These are phyloP conservation scores for Stichodactyla mertensii DNA, from an alignment of 64 coral and sea anemone genomes.

Conservation along the genomic window DNA sequence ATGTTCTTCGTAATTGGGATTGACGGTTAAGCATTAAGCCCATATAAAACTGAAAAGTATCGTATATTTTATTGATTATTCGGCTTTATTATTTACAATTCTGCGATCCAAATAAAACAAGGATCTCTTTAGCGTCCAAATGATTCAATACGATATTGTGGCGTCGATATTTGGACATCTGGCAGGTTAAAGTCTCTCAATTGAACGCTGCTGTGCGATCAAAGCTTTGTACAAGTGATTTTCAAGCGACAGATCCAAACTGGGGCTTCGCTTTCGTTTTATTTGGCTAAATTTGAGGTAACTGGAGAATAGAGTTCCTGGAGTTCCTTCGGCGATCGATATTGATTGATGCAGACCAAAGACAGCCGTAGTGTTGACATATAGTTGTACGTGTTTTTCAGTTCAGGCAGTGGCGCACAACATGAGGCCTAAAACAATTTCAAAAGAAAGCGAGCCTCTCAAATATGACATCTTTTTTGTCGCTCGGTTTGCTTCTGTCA, in stretches of 20 bases:
- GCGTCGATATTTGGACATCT: not conserved
- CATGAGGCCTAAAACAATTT: conserved; percentile 10
- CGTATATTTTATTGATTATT: conserved; percentile 31
- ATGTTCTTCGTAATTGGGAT: conserved; percentile 98
- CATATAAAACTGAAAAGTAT: conserved; percentile 1
- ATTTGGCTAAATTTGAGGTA: not conserved
- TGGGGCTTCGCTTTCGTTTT: not conserved
- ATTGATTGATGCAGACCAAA: conserved; percentile 1
- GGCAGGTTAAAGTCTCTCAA: not conserved
- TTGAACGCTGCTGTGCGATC: not conserved
- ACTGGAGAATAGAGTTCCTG: not conserved
- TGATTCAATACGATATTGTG: not conserved
- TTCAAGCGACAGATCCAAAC: not conserved
- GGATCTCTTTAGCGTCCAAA: not conserved
- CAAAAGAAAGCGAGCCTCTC: not conserved
- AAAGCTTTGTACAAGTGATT: not conserved
- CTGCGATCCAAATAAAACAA: not conserved
- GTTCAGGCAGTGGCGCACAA: not conserved
- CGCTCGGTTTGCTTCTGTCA: not conserved
- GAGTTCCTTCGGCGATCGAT: not conserved
- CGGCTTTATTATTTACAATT: conserved; percentile 16
- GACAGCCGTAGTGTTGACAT: not conserved
- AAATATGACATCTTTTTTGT: not conserved
- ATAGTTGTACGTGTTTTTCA: not conserved
- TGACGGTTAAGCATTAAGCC: conserved; percentile 62